Conservation (phyloP, 1,140 invertebrate species). For the Fopius arisanus region DNA sequence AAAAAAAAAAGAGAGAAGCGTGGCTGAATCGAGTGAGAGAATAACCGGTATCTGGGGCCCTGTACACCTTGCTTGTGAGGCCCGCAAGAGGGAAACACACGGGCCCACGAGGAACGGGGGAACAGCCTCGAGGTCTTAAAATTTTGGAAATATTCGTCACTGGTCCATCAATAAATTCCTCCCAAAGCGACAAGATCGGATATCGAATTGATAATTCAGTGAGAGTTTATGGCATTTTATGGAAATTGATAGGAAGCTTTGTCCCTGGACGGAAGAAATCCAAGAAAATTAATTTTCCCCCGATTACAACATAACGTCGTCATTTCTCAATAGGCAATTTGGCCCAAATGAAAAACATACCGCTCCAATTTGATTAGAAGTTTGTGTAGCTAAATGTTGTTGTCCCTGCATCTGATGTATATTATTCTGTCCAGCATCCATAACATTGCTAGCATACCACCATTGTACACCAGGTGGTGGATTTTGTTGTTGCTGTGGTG, state of each 20-base stretch:
- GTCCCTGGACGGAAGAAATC: no score
- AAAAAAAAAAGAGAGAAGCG: slow-evolving; percentile 33
- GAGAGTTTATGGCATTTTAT: no score
- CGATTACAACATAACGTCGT: neutral
- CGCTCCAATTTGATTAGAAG: slow-evolving; percentile 53
- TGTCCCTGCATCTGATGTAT: slow-evolving; percentile 66
- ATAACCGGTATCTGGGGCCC: slow-evolving; percentile 34
- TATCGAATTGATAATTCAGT: neutral
- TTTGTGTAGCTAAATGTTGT: slow-evolving; percentile 60
- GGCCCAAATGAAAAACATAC: slow-evolving; percentile 49
- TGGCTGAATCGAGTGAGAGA: slow-evolving; percentile 32
- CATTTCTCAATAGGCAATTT: neutral
- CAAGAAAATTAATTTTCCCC: no score
- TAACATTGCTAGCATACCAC: slow-evolving; percentile 69
- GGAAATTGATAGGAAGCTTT: no score
- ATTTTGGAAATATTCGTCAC: no score
- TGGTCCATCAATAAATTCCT: no score
- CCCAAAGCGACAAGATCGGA: neutral
- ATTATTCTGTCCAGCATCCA: slow-evolving; percentile 65
- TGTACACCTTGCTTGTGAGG: slow-evolving; percentile 22
- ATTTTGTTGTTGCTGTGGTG: slow-evolving; percentile 62
- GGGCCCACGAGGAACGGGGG: neutral
- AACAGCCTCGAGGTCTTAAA: neutral
- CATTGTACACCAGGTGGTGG: slow-evolving; percentile 70
- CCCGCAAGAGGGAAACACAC: neutral